A percentile compares a stretch with the other conserved stretches of the same genome.
Evolutionary conservation across 1,140 invertebrate species (phyloP).

Genomic region (Drosophila oshimai): DNA sequence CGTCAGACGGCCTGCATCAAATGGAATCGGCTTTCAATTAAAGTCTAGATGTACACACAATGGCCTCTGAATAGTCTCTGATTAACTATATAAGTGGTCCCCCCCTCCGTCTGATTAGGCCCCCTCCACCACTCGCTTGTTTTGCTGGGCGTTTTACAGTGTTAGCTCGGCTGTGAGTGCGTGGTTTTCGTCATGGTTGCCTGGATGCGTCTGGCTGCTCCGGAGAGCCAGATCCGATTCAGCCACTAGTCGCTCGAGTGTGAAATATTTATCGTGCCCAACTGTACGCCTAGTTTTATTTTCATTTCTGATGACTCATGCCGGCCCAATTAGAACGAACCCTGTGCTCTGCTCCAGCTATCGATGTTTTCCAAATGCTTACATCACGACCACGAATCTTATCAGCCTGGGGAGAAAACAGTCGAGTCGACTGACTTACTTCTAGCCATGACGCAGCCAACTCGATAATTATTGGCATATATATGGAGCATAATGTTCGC

Average conservation of each 20-base stretch:
- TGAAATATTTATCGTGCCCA: constrained; percentile 52
- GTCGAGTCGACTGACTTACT: constrained; percentile 27
- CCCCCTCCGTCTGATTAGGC: no score
- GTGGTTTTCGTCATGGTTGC: constrained; percentile 57
- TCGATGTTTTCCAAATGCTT: constrained; percentile 54
- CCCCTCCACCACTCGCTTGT: neutral
- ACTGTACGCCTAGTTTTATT: constrained; percentile 45
- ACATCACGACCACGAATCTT: constrained; percentile 54
- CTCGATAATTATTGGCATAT: constrained; percentile 39
- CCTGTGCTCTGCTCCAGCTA: constrained; percentile 4
- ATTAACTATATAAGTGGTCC: constrained; percentile 2
- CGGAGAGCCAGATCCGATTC: constrained; percentile 38
- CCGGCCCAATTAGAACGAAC: constrained; percentile 8
- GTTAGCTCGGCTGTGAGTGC: constrained; percentile 30
- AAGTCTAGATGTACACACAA: neutral
- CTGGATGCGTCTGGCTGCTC: constrained; percentile 64
- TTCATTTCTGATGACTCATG: neutral
- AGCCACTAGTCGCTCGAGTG: constrained; percentile 41
- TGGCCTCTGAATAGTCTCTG: constrained; percentile 20
- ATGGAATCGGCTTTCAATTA: constrained; percentile 27
- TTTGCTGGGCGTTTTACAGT: constrained; percentile 38
- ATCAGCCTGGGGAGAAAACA: constrained; percentile 23
- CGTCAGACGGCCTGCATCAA: neutral
- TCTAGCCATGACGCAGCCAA: constrained; percentile 54
- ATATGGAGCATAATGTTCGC: neutral